Evolutionary conservation across 2,888 invertebrate species (phyloP).

Genomic region (Rutpela maculata): DNA sequence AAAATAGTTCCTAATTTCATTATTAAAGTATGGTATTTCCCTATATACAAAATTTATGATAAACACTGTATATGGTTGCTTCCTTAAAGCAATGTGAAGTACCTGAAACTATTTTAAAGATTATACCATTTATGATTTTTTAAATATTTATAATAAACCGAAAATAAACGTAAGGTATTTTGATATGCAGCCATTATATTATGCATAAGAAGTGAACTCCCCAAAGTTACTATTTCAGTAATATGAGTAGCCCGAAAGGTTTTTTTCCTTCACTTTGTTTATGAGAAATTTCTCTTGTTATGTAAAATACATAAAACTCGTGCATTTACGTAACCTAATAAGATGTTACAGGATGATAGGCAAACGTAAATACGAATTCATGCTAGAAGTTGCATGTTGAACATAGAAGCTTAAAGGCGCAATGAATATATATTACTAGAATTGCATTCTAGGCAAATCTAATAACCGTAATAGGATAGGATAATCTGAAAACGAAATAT

Average conservation of each 20-base stretch:
- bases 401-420: slow-evolving; percentile 4
- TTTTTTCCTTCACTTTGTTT: not conserved
- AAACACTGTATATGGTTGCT: too few relatives aligned
- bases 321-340: slow-evolving; percentile 5
- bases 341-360: slow-evolving; percentile 1
- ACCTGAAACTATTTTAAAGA: too few relatives aligned
- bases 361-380: slow-evolving; percentile 6
- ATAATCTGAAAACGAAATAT: slow-evolving; percentile 14
- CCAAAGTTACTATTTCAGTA: not conserved
- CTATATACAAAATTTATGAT: too few relatives aligned
- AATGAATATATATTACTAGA: slow-evolving; percentile 37
- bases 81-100: too few relatives aligned
- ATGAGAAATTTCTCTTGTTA: not conserved
- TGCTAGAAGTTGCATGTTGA: not conserved
- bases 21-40: too few relatives aligned
- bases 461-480: slow-evolving; percentile 41
- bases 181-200: not conserved
- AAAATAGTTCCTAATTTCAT: too few relatives aligned
- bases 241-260: not conserved
- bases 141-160: too few relatives aligned
- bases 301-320: not conserved
- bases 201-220: not conserved
- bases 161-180: too few relatives aligned
- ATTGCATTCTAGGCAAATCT: slow-evolving; percentile 40
- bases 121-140: too few relatives aligned